Conservation (phyloP, 2,113 vertebrate species). For the Zosterops borbonicus region DNA sequence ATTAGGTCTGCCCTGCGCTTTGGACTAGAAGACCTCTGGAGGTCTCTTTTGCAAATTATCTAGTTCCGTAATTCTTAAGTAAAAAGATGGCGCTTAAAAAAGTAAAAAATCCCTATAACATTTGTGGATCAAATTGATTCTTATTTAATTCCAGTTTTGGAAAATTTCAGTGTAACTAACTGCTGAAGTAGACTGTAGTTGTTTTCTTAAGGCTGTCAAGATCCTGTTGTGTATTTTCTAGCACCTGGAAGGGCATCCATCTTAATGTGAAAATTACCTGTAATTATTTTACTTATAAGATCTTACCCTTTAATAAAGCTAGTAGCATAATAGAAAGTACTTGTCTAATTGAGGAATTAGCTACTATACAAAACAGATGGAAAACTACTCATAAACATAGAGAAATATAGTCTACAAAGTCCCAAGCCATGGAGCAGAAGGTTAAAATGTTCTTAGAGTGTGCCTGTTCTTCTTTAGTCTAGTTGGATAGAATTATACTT, state of each 20-base stretch:
- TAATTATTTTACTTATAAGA: neutral
- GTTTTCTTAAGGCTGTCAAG: neutral
- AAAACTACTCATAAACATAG: neutral
- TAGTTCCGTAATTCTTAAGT: neutral
- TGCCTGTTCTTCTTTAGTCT: neutral
- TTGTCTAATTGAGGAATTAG: neutral
- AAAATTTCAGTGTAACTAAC: neutral
- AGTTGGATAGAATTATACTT: neutral
- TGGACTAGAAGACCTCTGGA: neutral
- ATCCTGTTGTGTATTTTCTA: neutral
- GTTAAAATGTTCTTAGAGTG: neutral
- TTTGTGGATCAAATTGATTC: neutral
- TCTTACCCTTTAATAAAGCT: neutral
- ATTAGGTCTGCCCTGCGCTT: neutral
- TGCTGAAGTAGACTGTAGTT: neutral
- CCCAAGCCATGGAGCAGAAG: neutral
- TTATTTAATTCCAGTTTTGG: neutral
- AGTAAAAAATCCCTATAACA: neutral
- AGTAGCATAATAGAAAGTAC: neutral
- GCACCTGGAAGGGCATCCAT: neutral
- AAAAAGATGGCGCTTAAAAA: neutral
- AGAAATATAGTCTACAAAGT: neutral
- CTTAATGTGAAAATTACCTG: neutral
- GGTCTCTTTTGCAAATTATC: neutral
- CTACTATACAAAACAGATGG: neutral